Evolutionary conservation across 2,797 vertebrate genomes (phyloP), one percentile per base, ranked within the genome.

Genomic region (Danio aesculapii): DNA sequence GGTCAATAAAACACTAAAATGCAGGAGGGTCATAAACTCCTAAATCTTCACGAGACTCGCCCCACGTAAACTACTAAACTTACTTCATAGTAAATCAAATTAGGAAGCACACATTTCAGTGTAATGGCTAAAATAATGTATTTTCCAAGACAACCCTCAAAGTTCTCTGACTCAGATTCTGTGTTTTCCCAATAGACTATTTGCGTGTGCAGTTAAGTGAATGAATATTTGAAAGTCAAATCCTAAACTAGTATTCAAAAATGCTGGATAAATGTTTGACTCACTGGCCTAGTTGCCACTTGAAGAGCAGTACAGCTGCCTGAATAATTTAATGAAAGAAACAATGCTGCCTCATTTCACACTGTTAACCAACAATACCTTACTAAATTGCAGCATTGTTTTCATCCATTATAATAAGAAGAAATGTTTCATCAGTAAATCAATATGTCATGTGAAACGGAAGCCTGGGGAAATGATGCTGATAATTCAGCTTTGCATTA

Each of bases 1-100:
- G 21, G 67, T 64, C 62, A 81, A 79, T 90, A 90, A 90, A 90
- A 76, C 67, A 68, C 44, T 17, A 8, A 67, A n/a, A 13, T 41
- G 69, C 19, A 14, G 52, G 58, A 41, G 72, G 47, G 44, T 66
- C 43, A 47, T 49, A 67, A 39, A 49, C 8, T 8, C 41, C 12
- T 12, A 39, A 11, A 57, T 43, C 6, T 44, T 11, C 17, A n/a
- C 19, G 1, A 19, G 21, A 61, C 72, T 30, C 21, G 41, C 55
- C 43, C n/a, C 39, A 44, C 2, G 3, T 44, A 10, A 44, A 41
- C 30, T 14, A 12, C 17, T 17, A 0, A 67, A 47, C 43, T 6
- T 57, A 0, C 13, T 66, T 44, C 30, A 64, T 9, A 58, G 19
- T 49, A 5, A 68, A 77, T 44, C n/a, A 11, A 44, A 30, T n/a